phyloP scores from a whole-genome alignment of 2,888 invertebrate species.

The Poecilobothrus nobilitatus region DNA sequence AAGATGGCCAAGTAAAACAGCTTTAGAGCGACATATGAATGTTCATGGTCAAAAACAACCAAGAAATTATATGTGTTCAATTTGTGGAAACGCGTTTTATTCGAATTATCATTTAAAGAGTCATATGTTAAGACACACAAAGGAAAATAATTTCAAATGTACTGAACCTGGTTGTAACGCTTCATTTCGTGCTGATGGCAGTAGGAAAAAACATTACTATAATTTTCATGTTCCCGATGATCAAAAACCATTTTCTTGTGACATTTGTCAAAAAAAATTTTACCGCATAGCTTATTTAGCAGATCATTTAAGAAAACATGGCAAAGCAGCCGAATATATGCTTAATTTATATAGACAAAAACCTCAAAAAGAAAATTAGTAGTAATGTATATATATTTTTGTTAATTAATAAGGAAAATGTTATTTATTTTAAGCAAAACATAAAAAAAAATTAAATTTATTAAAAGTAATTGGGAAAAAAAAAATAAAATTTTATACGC shows the following conservation, averaged over 20 bases:
- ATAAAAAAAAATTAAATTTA: too few species aligned
- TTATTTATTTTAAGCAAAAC: too few species aligned
- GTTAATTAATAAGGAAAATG: too few species aligned
- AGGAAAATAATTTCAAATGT: background rate
- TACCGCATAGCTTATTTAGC: background rate
- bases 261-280: conserved; percentile 4
- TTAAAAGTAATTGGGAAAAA: too few species aligned
- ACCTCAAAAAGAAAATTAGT: background rate
- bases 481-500: too few species aligned
- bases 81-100: background rate
- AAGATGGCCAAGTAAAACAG: background rate
- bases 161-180: background rate
- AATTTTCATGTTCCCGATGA: background rate
- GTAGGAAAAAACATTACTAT: background rate
- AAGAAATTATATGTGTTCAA: background rate
- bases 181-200: background rate
- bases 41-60: conserved; percentile 1
- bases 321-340: background rate
- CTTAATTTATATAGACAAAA: background rate
- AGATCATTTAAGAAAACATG: background rate
- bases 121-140: background rate
- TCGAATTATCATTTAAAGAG: background rate
- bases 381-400: too few species aligned
- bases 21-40: conserved; percentile 1
- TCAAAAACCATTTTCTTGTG: conserved; percentile 9